Percentiles rank a stretch among this genome's conserved stretches.
These are phyloP conservation scores for Sarcophaga peregrina DNA, from an alignment of 1,140 invertebrate species.

Conservation along the genomic window DNA sequence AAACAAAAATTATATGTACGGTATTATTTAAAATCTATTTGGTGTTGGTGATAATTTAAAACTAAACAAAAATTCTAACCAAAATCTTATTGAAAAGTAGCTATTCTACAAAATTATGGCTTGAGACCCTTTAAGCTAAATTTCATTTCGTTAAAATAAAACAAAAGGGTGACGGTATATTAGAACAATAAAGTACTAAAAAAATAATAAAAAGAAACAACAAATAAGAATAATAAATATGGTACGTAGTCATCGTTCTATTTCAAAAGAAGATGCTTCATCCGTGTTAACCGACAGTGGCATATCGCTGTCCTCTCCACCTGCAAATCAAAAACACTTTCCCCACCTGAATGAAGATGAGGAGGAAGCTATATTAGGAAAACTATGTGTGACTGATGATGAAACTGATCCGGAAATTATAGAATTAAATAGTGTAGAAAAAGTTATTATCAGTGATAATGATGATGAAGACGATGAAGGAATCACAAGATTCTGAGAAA, in stretches of 20 bases:
- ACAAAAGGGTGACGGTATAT: not conserved
- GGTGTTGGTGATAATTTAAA: slow-evolving; percentile 10
- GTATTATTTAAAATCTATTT: not conserved
- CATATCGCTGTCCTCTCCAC: slow-evolving; percentile 62
- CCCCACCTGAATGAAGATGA: slow-evolving; percentile 9
- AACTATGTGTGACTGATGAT: slow-evolving; percentile 39
- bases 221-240: slow-evolving; percentile 47
- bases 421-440: not conserved
- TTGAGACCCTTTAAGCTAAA: not conserved
- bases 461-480: not conserved
- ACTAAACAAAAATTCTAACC: not conserved
- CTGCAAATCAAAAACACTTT: slow-evolving; percentile 47
- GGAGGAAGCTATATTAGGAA: slow-evolving; percentile 40
- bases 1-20: not conserved
- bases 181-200: not conserved
- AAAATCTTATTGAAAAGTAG: not conserved
- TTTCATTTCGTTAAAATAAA: not conserved
- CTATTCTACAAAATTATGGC: not conserved
- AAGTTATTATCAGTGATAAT: slow-evolving; percentile 23
- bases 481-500: slow-evolving; percentile 24
- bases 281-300: slow-evolving; percentile 60
- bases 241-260: slow-evolving; percentile 61
- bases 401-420: slow-evolving; percentile 23
- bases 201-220: slow-evolving; percentile 20
- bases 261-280: slow-evolving; percentile 61